Evolutionary conservation across 2,797 vertebrate genomes (phyloP).

Genomic region (Etheostoma nigrum): DNA sequence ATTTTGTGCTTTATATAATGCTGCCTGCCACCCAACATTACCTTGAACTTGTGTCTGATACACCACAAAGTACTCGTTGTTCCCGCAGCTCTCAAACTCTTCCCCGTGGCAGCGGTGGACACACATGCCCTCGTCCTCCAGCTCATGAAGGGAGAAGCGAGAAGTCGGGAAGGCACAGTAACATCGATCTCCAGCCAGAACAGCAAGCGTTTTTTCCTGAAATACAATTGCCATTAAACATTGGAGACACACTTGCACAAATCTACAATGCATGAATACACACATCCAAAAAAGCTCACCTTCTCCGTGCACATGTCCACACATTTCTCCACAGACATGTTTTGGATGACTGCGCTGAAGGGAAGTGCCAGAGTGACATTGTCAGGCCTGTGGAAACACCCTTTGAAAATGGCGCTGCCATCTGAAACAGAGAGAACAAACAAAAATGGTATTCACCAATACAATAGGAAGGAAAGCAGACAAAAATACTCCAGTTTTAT

Average conservation of each 20-base stretch:
- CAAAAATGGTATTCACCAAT: constrained; percentile 24
- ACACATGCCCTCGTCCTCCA: constrained; percentile 93
- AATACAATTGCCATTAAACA: constrained; percentile 38
- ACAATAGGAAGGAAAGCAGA: not conserved
- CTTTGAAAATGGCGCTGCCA: constrained; percentile 95
- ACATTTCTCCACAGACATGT: constrained; percentile 98
- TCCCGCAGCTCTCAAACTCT: constrained; percentile 96
- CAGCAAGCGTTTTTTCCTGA: constrained; percentile 94
- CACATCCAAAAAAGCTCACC: constrained; percentile 72
- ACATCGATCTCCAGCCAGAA: constrained; percentile 89
- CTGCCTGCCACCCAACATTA: constrained; percentile 65
- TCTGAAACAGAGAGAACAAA: constrained; percentile 82
- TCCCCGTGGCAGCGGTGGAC: constrained; percentile 90
- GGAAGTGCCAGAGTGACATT: constrained; percentile 93
- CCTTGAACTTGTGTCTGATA: constrained; percentile 99
- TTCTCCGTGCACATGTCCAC: constrained; percentile 96
- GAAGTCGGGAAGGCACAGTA: constrained; percentile 93
- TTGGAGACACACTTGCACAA: constrained; percentile 15
- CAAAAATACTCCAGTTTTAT: constrained; percentile 17
- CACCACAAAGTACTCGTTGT: constrained; percentile 90
- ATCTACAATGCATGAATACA: constrained; percentile 3
- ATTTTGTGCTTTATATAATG: not conserved
- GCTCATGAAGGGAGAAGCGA: constrained; percentile 92
- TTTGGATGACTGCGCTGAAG: constrained; percentile 86
- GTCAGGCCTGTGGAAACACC: constrained; percentile 91